These are phyloP conservation scores for Neodontobutis hainanensis DNA, from an alignment of 2,113 vertebrate genomes.

Conservation along the genomic window DNA sequence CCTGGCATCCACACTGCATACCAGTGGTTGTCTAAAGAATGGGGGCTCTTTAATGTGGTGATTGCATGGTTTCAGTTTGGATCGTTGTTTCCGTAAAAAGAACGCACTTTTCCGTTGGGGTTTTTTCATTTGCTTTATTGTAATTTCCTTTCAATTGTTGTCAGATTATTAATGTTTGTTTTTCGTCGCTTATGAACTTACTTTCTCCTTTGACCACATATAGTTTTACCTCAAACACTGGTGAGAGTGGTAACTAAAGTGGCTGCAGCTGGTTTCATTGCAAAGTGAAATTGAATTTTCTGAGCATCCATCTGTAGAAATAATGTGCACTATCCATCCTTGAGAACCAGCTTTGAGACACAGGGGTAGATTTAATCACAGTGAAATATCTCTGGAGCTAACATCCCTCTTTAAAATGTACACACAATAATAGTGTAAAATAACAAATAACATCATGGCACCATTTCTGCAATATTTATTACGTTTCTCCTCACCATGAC, in stretches of 20 bases:
- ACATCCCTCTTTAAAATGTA: background rate
- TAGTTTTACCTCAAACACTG: conserved; percentile 27
- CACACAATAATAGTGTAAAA: background rate
- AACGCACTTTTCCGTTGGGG: conserved; percentile 69
- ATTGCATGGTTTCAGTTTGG: conserved; percentile 75
- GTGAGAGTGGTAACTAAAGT: conserved; percentile 43
- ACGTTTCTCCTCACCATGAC: too few relatives aligned
- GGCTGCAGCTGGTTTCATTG: conserved; percentile 58
- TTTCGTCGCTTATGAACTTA: conserved; percentile 47
- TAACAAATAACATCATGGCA: too few relatives aligned
- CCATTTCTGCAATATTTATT: too few relatives aligned
- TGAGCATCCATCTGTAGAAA: conserved; percentile 30
- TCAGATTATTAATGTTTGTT: conserved; percentile 60
- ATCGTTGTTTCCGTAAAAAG: conserved; percentile 77
- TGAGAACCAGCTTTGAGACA: conserved; percentile 48
- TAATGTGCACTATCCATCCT: conserved; percentile 29
- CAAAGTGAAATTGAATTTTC: conserved; percentile 28
- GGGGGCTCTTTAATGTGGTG: conserved; percentile 80
- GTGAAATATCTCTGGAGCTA: background rate
- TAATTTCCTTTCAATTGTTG: conserved; percentile 71
- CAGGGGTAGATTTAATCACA: too few relatives aligned
- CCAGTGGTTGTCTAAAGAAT: conserved; percentile 75
- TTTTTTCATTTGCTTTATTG: conserved; percentile 62
- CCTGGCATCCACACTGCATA: conserved; percentile 73
- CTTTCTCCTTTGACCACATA: conserved; percentile 38